These are phyloP conservation scores for Diarsia mendica DNA, from an alignment of 2,888 invertebrate species.

Conservation along the genomic window DNA sequence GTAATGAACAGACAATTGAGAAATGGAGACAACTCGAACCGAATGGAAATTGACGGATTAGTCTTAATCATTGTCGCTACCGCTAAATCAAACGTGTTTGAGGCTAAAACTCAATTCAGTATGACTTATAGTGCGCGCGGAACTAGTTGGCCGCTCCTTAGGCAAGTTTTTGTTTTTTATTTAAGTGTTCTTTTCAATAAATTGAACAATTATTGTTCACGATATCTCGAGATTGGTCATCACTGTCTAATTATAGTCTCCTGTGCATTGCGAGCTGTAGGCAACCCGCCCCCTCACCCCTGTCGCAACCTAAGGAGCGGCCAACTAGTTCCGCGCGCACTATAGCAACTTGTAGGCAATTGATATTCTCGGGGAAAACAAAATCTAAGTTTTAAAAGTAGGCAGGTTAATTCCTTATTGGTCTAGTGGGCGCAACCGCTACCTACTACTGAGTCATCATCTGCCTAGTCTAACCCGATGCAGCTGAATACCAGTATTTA, in stretches of 20 bases:
- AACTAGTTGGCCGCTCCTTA: no score
- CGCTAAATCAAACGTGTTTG: constrained; percentile 17
- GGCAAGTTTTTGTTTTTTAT: no score
- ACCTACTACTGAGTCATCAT: no score
- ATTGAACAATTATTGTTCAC: no score
- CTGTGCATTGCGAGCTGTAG: no score
- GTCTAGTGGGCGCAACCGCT: neutral
- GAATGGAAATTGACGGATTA: constrained; percentile 45
- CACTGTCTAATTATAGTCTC: no score
- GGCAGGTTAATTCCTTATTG: neutral
- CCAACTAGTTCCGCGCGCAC: rapidly evolving
- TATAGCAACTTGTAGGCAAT: neutral
- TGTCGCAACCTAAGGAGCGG: rapidly evolving
- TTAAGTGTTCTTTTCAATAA: no score
- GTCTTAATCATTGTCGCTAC: constrained; percentile 19
- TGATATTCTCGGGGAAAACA: neutral
- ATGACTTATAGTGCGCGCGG: no score
- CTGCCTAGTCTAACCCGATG: no score
- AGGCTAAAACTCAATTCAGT: neutral
- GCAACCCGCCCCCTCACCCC: no score
- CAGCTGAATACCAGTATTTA: no score
- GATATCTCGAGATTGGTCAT: no score
- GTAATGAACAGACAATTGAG: constrained; percentile 10
- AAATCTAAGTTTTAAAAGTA: neutral
- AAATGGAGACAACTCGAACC: constrained; percentile 5